Conservation (phyloP, 2,888 invertebrate genomes). For the Pammene aurita region DNA sequence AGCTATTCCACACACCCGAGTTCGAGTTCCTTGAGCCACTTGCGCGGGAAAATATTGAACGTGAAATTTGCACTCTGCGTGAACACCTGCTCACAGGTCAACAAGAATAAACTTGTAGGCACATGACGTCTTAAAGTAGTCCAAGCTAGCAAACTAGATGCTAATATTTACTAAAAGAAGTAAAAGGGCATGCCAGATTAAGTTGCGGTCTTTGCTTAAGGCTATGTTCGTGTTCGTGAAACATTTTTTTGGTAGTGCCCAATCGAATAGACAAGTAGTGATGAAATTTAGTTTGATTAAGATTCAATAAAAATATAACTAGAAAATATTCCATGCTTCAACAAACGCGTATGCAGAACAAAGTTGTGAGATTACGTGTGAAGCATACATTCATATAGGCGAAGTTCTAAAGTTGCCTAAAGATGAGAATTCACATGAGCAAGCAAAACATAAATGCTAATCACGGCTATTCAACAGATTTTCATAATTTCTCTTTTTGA, state of each 20-base stretch:
- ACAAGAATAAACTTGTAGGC: slow-evolving; percentile 50
- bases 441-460: too few relatives aligned
- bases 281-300: background rate
- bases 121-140: slow-evolving; percentile 6
- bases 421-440: too few relatives aligned
- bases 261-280: background rate
- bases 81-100: slow-evolving; percentile 63
- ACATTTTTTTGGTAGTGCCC: background rate
- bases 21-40: slow-evolving; percentile 67
- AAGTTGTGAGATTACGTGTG: background rate
- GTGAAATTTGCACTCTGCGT: slow-evolving; percentile 67
- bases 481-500: too few relatives aligned
- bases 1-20: slow-evolving; percentile 70
- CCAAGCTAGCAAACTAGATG: slow-evolving; percentile 11
- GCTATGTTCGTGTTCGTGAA: background rate
- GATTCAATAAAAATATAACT: background rate
- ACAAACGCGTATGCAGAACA: background rate
- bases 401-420: too few relatives aligned
- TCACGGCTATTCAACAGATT: too few relatives aligned
- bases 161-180: background rate
- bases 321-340: background rate
- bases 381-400: background rate
- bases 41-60: slow-evolving; percentile 71
- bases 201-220: background rate
- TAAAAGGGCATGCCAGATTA: background rate